Base-by-base conservation (phyloP, 2,888 invertebrate genomes). In the Sepioteuthis lessoniana region DNA sequence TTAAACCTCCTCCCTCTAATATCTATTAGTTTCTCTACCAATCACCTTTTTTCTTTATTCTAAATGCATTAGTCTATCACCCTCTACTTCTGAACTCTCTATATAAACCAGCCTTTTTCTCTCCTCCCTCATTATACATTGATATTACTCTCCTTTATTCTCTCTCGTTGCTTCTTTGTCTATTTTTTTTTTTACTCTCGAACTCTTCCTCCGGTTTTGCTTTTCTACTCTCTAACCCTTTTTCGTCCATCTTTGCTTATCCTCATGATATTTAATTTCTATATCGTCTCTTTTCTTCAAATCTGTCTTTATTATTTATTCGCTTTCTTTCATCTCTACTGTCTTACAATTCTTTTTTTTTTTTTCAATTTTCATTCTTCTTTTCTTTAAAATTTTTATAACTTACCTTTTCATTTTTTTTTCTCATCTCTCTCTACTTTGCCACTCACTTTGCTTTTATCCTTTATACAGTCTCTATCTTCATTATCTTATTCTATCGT, bases 211-310 rank as follows among this genome's bases (percentile, higher is more conserved):
- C 76, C n/a, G 76, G n/a, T 76, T 76, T 76, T 76, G 76, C 76
- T 35, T 76, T 76, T 76, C n/a, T 76, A 76, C 76, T 76, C 76
- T 76, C 76, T 76, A 76, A 76, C 76, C 76, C 76, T 76, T 76
- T 60, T 76, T 76, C 76, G 76, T n/a, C 76, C 76, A 76, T 76
- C 76, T 76, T 76, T 76, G 16, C n/a, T 76, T 35, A 16, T 76
- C 76, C 35, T 76, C 55, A 5, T 55, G 7, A 21, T 7, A 25
- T 55, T 16, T 21, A 25, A 55, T 55, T 21, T 76, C n/a, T 76
- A n/a, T n/a, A 76, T 76, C 28, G 31, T 25, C 28, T 47, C 47
- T 55, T 21, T 55, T 76, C 35, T 76, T 35, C 10, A 10, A 35
- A 35, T 8, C n/a, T 28, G 7, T 76, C n/a, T 31, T 76, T 76